These are phyloP conservation scores for Darevskia mixta DNA, from an alignment of 2,797 vertebrate species.

Conservation along the genomic window DNA sequence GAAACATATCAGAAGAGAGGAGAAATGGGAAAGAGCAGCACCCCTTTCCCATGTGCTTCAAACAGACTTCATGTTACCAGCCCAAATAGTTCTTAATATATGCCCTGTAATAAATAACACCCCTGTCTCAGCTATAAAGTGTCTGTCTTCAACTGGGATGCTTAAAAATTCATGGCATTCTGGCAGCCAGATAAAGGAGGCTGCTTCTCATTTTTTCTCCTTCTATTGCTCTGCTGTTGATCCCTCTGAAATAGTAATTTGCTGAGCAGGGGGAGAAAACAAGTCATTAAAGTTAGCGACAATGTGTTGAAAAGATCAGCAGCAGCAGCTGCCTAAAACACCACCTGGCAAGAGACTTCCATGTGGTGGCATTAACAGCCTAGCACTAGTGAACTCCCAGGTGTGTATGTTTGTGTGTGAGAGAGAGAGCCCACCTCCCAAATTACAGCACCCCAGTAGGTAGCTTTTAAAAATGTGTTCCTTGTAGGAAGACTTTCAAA, in stretches of 20 bases:
- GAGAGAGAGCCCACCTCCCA: background rate
- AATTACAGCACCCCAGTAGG: background rate
- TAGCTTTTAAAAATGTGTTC: background rate
- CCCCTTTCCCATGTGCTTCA: constrained; percentile 21
- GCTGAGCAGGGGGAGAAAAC: background rate
- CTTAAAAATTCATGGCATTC: constrained; percentile 29
- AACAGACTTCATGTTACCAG: constrained; percentile 33
- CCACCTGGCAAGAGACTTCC: constrained; percentile 23
- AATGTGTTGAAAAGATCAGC: constrained; percentile 46
- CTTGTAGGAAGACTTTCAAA: background rate
- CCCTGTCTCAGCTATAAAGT: constrained; percentile 23
- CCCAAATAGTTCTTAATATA: constrained; percentile 36
- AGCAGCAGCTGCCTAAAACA: constrained; percentile 37
- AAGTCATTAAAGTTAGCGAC: constrained; percentile 31
- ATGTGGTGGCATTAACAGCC: background rate
- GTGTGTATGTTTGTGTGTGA: background rate
- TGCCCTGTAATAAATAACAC: constrained; percentile 22
- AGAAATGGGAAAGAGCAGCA: background rate
- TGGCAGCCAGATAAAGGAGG: constrained; percentile 22
- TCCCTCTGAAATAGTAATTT: constrained; percentile 10
- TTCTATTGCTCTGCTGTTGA: background rate
- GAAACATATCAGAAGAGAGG: background rate
- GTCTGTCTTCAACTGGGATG: constrained; percentile 35
- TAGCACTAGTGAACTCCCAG: constrained; percentile 12
- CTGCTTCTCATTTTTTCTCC: background rate